A percentile compares a stretch with the other conserved stretches of the same genome.
Conservation (phyloP, 1,140 invertebrate species). For the Popillia japonica region DNA sequence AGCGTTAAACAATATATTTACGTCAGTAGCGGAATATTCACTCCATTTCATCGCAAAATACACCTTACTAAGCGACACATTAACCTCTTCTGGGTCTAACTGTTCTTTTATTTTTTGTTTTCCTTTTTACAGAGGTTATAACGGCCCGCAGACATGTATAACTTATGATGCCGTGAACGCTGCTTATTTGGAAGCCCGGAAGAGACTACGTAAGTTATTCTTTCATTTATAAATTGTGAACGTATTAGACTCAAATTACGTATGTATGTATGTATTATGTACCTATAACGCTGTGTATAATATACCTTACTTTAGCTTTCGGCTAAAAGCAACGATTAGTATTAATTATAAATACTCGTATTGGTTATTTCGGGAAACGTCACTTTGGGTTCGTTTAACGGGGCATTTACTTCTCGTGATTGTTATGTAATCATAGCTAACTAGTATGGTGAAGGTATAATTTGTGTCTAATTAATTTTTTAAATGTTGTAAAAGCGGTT, state of each 20-base stretch:
- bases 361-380: too few relatives aligned
- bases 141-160: conserved; percentile 82
- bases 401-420: too few relatives aligned
- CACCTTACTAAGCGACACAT: neutral
- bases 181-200: conserved; percentile 85
- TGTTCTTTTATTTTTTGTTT: conserved; percentile 41
- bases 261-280: neutral
- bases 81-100: neutral
- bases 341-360: neutral
- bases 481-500: too few relatives aligned
- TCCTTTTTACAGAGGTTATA: conserved; percentile 70
- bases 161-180: conserved; percentile 91
- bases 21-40: neutral
- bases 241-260: neutral
- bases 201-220: conserved; percentile 79
- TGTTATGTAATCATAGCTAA: too few relatives aligned
- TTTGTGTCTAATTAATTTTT: too few relatives aligned
- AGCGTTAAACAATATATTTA: too few relatives aligned
- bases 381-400: too few relatives aligned
- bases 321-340: neutral
- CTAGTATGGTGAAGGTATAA: too few relatives aligned
- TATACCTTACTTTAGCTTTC: neutral
- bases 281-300: neutral
- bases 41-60: neutral
- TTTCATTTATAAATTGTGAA: neutral